Evolutionary conservation across 2,113 vertebrate species (phyloP), one percentile per base, ranked within the genome.

Genomic region (Caracal caracal): DNA sequence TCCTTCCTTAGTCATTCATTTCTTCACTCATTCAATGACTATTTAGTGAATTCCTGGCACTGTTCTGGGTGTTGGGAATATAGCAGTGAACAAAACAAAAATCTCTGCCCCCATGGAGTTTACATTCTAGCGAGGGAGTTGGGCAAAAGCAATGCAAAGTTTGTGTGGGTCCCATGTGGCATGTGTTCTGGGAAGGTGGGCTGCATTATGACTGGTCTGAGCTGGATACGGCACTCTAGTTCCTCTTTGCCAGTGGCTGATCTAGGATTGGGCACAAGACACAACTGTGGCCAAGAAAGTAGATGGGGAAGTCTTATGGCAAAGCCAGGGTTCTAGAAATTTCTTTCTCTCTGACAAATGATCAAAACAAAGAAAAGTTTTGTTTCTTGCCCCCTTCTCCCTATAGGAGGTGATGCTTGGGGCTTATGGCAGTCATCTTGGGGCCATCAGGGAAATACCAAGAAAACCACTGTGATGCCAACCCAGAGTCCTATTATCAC

Each of bases 281-380:
- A 87, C 49, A 89, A 33, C 15, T 66, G 37, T 43, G 20, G 53
- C 15, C 71, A 87, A 84, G 49, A 37, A 89, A 86, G 68, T 61
- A 33, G 20, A 35, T 17, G 17, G 24, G 49, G 70, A 68, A 33
- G 70, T 65, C 68, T 83, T 40, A 78, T 1, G 40, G 61, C 49
- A 51, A 4, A 47, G 11, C 3, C 19, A 17, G 33, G 26, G 10
- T 28, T 90, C 49, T 81, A 24, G 49, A 79, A 68, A 76, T 28
- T 43, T 30, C 81, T 84, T 87, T 59, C 17, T 88, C 35, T 78
- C 70, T 65, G 35, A 84, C 53, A 88, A 94, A 92, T 40, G 20
- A 71, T 37, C n/a, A 68, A 84, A 93, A 59, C 3, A 47, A 90
- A 22, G n/a, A 76, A 49, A 84, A 88, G 40, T 2, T 8, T 30